phyloP scores from a whole-genome alignment of 2,888 invertebrate genomes.

The Tholera decimalis region DNA sequence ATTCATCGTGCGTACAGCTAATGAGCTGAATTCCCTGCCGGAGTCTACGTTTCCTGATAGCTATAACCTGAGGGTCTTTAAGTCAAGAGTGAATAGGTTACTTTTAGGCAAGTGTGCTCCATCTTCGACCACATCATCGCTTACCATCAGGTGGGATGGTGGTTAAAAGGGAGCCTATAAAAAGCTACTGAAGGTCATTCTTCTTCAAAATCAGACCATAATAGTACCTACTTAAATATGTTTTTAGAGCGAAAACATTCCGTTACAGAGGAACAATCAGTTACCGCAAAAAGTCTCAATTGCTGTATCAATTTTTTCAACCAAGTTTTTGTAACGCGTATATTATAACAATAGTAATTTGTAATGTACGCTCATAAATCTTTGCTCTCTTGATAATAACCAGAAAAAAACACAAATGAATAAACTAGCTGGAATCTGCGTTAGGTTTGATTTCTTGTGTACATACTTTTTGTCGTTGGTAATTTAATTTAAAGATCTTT shows the following conservation, averaged over 20 bases:
- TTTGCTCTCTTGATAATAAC: conserved; percentile 26
- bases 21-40: no score
- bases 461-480: conserved; percentile 23
- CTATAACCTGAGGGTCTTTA: no score
- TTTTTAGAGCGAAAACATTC: not conserved
- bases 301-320: conserved; percentile 2
- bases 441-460: conserved; percentile 17
- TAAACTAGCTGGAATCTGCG: conserved; percentile 10
- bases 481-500: conserved; percentile 28
- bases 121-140: no score
- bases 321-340: conserved; percentile 6
- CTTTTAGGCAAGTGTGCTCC: no score
- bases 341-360: conserved; percentile 2
- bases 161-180: not conserved
- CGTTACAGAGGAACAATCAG: not conserved
- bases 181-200: no score
- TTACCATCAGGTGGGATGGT: not conserved
- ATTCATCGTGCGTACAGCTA: no score
- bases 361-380: conserved; percentile 23
- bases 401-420: conserved; percentile 1
- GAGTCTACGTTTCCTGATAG: no score
- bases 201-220: no score
- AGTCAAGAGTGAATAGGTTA: no score
- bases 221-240: no score
- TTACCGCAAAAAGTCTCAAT: conserved; percentile 4